Percentiles rank a stretch among this genome's conserved stretches.
Evolutionary conservation across 2,797 vertebrate species (phyloP).

Genomic region (Lophotriccus pileatus): DNA sequence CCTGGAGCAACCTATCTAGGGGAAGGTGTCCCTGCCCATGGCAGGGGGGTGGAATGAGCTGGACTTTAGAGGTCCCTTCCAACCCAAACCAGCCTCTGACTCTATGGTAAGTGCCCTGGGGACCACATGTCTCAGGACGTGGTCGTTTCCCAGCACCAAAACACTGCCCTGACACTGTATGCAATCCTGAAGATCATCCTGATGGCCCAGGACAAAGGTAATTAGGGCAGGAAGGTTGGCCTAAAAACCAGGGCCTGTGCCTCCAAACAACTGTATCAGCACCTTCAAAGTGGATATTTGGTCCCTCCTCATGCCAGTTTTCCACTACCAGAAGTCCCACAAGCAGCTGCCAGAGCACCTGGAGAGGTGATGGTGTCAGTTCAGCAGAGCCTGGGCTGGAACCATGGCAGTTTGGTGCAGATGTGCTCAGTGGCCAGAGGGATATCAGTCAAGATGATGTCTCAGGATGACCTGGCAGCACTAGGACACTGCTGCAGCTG

Average conservation of each 20-base stretch:
- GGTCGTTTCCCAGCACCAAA: background rate
- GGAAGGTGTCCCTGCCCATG: background rate
- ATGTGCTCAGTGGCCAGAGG: accelerated
- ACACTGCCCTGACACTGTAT: background rate
- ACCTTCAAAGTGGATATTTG: background rate
- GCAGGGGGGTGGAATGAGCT: background rate
- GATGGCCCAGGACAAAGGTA: background rate
- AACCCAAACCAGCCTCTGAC: background rate
- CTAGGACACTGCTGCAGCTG: background rate
- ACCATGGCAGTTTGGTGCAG: background rate
- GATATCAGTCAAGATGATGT: no score
- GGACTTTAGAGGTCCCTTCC: background rate
- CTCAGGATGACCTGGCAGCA: accelerated
- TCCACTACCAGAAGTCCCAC: background rate
- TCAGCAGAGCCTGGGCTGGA: accelerated
- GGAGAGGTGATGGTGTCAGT: no score
- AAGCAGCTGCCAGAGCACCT: background rate
- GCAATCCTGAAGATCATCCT: background rate
- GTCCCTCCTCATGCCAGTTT: accelerated
- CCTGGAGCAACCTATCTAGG: background rate
- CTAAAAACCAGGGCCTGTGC: background rate
- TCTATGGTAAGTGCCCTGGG: background rate
- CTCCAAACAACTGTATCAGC: background rate
- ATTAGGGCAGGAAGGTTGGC: background rate
- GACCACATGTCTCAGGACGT: accelerated